phyloP scores from a whole-genome alignment of 2,113 vertebrate genomes.

The Mesembrinibis cayennensis region DNA sequence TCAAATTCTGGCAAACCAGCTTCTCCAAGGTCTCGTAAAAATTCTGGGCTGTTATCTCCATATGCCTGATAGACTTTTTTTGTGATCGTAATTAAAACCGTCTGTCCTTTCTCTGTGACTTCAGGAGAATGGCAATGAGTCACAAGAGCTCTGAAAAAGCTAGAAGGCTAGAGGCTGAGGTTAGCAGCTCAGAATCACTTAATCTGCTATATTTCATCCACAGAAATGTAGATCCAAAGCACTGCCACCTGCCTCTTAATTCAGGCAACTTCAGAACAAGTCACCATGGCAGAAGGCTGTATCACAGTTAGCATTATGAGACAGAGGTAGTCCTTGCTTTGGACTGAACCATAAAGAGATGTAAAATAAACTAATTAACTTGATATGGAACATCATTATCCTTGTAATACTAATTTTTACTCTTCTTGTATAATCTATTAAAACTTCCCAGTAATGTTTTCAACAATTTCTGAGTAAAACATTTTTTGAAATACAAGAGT shows the following conservation, averaged over 20 bases:
- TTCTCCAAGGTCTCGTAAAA: conserved; percentile 65
- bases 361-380: background rate
- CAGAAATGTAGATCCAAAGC: background rate
- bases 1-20: conserved; percentile 46
- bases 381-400: background rate
- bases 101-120: conserved; percentile 56
- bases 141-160: conserved; percentile 36
- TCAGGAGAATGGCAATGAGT: conserved; percentile 70
- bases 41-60: conserved; percentile 60
- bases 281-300: background rate
- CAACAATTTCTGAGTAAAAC: background rate
- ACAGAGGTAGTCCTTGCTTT: background rate
- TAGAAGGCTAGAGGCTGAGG: conserved; percentile 26
- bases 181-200: conserved; percentile 37
- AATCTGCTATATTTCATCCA: conserved; percentile 43
- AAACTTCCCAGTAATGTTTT: background rate
- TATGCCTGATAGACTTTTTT: conserved; percentile 52
- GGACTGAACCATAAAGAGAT: background rate
- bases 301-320: background rate
- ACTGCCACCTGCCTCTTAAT: conserved; percentile 1
- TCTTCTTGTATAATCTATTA: background rate
- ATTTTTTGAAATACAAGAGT: background rate
- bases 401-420: background rate
- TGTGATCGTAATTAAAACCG: conserved; percentile 58
- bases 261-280: background rate